Evolutionary conservation across 2,888 invertebrate species (phyloP).

Genomic region (Pharmacophagus antenor): DNA sequence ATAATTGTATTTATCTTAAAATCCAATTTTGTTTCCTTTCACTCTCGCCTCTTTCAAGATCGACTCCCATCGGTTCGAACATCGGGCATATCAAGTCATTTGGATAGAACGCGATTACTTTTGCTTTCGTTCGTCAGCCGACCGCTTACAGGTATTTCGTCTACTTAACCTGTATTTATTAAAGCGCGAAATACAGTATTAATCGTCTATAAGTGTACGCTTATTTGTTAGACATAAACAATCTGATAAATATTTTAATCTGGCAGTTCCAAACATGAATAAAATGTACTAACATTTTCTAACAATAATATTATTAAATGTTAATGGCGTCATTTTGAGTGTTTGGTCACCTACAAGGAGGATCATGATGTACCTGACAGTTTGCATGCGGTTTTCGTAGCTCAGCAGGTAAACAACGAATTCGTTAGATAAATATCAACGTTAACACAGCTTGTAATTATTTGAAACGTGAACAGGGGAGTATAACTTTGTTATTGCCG

Average conservation of each 20-base stretch:
- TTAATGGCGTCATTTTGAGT: no score
- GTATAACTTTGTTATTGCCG: slow-evolving; percentile 23
- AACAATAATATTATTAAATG: neutral
- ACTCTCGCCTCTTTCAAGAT: slow-evolving; percentile 64
- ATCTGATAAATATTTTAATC: neutral
- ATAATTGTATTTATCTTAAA: slow-evolving; percentile 30
- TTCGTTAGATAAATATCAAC: slow-evolving; percentile 27
- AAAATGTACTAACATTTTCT: neutral
- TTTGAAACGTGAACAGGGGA: neutral
- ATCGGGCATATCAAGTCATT: slow-evolving; percentile 54
- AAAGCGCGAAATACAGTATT: neutral
- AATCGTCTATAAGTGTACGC: no score
- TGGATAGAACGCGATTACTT: slow-evolving; percentile 56
- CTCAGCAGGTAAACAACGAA: neutral
- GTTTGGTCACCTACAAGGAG: no score
- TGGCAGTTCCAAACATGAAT: neutral
- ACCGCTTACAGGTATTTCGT: slow-evolving; percentile 37
- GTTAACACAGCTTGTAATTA: slow-evolving; percentile 16
- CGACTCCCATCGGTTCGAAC: slow-evolving; percentile 54
- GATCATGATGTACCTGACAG: neutral
- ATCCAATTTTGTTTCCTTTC: slow-evolving; percentile 55
- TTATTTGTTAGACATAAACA: no score
- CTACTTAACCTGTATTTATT: slow-evolving; percentile 12
- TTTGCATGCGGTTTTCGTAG: neutral
- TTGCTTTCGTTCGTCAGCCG: slow-evolving; percentile 63